Conservation (phyloP, 1,140 invertebrate genomes). For the Kradibia gibbosae region DNA sequence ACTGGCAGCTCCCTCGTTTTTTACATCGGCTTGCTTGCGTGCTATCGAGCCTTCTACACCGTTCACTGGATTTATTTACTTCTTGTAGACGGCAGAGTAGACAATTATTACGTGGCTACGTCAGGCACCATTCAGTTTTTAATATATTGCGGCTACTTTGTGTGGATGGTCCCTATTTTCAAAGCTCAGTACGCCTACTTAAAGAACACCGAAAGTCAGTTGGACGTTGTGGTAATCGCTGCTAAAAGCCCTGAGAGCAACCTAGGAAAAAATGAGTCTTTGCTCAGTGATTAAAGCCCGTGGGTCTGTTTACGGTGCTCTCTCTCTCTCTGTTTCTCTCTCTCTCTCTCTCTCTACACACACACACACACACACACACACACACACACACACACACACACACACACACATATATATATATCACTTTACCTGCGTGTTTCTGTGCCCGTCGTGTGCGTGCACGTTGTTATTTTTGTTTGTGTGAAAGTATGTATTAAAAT, state of each 20-base stretch:
- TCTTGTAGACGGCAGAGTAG: background rate
- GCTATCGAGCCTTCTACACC: conserved; percentile 35
- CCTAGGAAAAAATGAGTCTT: background rate
- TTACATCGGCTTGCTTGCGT: conserved; percentile 36
- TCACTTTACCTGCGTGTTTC: too few species aligned
- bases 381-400: background rate
- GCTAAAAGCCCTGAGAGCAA: background rate
- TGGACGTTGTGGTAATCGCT: background rate
- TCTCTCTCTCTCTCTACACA: background rate
- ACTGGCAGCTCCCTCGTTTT: conserved; percentile 36
- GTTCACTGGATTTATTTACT: conserved; percentile 37
- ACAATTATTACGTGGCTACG: background rate
- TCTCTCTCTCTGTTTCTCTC: background rate
- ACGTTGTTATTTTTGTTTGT: too few species aligned
- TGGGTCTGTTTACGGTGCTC: background rate
- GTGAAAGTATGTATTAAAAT: too few species aligned
- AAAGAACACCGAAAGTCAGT: background rate
- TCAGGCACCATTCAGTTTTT: conserved; percentile 21
- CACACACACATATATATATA: background rate
- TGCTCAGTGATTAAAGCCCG: background rate
- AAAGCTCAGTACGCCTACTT: conserved; percentile 20
- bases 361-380: background rate
- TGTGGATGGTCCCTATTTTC: conserved; percentile 40
- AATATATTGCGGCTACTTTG: conserved; percentile 29
- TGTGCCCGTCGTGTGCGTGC: too few species aligned